These are phyloP conservation scores for Calypte anna DNA, from an alignment of 2,113 vertebrate genomes.

Conservation along the genomic window DNA sequence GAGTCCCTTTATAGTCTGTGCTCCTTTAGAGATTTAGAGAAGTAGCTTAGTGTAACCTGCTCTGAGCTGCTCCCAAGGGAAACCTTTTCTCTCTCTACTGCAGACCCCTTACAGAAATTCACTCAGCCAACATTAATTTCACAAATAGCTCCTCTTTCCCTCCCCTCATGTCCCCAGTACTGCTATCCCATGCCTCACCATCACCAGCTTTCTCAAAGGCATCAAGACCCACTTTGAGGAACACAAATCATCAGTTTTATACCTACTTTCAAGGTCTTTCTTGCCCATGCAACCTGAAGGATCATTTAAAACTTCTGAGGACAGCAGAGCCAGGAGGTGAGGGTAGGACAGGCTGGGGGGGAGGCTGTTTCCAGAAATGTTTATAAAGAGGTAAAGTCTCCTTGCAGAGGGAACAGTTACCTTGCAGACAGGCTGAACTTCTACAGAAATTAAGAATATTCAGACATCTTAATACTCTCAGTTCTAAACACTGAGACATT, in stretches of 20 bases:
- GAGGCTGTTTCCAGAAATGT: neutral
- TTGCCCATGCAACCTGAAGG: neutral
- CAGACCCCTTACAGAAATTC: neutral
- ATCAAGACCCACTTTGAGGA: neutral
- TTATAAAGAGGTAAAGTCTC: neutral
- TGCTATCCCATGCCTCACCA: neutral
- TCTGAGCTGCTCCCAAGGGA: slow-evolving; percentile 8
- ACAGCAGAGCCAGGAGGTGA: neutral
- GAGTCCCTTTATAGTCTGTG: slow-evolving; percentile 34
- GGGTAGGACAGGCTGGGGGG: neutral
- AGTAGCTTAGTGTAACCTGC: slow-evolving; percentile 63
- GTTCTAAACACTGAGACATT: neutral
- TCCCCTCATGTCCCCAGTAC: neutral
- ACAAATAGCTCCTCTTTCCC: neutral
- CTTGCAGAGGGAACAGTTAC: neutral
- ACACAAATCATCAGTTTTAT: neutral
- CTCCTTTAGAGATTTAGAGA: slow-evolving; percentile 59
- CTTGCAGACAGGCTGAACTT: neutral
- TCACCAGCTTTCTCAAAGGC: neutral
- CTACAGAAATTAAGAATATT: neutral
- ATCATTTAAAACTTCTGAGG: neutral
- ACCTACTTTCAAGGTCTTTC: neutral
- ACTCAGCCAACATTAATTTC: neutral
- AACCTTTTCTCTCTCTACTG: neutral
- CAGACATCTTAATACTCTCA: neutral